These are phyloP conservation scores for Liparis tanakae DNA, from an alignment of 2,797 vertebrate genomes.

Conservation along the genomic window DNA sequence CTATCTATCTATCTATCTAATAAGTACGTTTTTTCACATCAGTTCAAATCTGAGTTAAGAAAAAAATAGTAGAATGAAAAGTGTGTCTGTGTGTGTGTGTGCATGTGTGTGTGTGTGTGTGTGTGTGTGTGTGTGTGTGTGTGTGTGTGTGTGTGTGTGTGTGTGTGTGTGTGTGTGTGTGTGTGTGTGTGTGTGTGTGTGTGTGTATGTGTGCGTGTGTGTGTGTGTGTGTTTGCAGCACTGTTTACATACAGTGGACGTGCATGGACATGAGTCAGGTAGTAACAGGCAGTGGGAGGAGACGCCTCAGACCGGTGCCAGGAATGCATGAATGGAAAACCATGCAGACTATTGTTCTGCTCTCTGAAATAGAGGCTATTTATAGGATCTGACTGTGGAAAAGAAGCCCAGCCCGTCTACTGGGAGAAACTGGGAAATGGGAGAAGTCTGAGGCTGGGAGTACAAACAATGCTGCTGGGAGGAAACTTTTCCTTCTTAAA, in stretches of 20 bases:
- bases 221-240: slow-evolving; percentile 14
- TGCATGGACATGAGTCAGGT: slow-evolving; percentile 72
- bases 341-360: slow-evolving; percentile 66
- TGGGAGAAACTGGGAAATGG: slow-evolving; percentile 53
- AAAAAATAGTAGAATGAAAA: neutral
- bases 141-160: no score
- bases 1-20: no score
- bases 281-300: slow-evolving; percentile 67
- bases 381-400: slow-evolving; percentile 73
- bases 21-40: neutral
- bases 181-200: no score
- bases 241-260: slow-evolving; percentile 56
- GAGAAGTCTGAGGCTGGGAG: slow-evolving; percentile 35
- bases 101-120: neutral
- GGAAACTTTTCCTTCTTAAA: slow-evolving; percentile 59
- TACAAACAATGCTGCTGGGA: slow-evolving; percentile 46
- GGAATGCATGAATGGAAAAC: slow-evolving; percentile 75
- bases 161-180: no score
- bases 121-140: no score
- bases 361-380: slow-evolving; percentile 75
- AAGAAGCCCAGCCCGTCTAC: slow-evolving; percentile 58
- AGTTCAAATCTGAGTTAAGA: slow-evolving; percentile 3
- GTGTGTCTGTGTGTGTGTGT: neutral
- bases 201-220: no score
- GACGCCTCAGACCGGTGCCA: slow-evolving; percentile 53